Evolutionary conservation across 2,113 vertebrate species (phyloP).

Genomic region (Gallinago media): DNA sequence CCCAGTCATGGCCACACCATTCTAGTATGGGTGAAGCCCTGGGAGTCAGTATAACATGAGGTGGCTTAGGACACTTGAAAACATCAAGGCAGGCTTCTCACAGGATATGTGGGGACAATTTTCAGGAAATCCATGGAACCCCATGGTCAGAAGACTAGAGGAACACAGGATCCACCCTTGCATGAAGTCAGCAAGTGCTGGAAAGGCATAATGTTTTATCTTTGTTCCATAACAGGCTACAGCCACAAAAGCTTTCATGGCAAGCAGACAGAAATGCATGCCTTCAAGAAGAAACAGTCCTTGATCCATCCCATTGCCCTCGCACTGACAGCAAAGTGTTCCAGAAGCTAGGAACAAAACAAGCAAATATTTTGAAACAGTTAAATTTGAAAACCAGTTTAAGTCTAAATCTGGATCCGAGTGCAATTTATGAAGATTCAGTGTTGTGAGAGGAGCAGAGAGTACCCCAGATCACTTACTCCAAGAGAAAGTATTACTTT

Average conservation of each 20-base stretch:
- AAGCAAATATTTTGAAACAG: constrained; percentile 2
- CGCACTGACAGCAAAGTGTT: not conserved
- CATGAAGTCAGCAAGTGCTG: not conserved
- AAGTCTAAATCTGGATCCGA: not conserved
- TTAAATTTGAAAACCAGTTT: not conserved
- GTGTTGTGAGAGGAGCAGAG: not conserved
- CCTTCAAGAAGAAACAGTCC: not conserved
- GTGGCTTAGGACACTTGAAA: not conserved
- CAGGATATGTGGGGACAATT: not conserved
- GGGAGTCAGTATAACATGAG: not conserved
- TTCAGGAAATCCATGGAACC: not conserved
- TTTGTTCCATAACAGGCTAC: not conserved
- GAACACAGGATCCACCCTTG: not conserved
- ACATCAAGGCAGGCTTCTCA: not conserved
- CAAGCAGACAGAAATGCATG: not conserved
- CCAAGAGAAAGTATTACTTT: not conserved
- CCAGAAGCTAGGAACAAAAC: not conserved
- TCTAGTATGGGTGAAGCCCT: not conserved
- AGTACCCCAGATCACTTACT: not conserved
- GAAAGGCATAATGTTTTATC: not conserved
- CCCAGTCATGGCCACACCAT: not conserved
- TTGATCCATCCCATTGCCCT: not conserved
- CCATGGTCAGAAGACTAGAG: not conserved
- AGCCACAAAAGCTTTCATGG: not conserved
- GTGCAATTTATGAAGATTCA: not conserved